Conservation (phyloP, 2,888 invertebrate species). For the Apamea anceps region DNA sequence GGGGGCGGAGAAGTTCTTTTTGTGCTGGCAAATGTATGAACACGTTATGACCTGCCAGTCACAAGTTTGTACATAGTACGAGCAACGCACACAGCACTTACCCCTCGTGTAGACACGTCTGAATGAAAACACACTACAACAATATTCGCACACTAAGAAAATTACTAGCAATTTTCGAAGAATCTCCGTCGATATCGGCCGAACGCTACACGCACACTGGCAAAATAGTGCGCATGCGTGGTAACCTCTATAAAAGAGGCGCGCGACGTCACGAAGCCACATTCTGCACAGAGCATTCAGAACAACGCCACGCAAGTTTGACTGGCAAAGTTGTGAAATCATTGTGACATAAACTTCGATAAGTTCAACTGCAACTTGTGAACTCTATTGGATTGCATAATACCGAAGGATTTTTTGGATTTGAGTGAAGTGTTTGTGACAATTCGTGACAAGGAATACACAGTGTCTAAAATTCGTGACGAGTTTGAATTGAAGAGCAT, state of each 20-base stretch:
- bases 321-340: conserved; percentile 83
- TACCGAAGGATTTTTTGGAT: conserved; percentile 64
- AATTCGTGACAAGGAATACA: conserved; percentile 67
- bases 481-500: conserved; percentile 81
- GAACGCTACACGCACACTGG: conserved; percentile 81
- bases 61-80: conserved; percentile 60
- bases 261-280: conserved; percentile 68
- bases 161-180: conserved; percentile 79
- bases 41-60: conserved; percentile 77
- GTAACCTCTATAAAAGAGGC: conserved; percentile 71
- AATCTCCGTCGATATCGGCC: conserved; percentile 78
- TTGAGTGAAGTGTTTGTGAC: conserved; percentile 76
- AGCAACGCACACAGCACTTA: conserved; percentile 72
- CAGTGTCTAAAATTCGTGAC: conserved; percentile 77
- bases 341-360: conserved; percentile 85
- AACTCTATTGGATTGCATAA: conserved; percentile 73
- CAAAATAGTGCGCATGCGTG: conserved; percentile 72
- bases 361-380: conserved; percentile 69
- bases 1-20: conserved; percentile 69
- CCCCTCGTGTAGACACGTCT: conserved; percentile 57
- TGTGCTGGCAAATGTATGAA: conserved; percentile 65
- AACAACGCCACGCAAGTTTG: conserved; percentile 76
- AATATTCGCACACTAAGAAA: conserved; percentile 69
- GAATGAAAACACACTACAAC: conserved; percentile 69
- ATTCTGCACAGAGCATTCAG: conserved; percentile 76